These are phyloP conservation scores for Dexiosoma caninum DNA, from an alignment of 2,888 invertebrate genomes.

Conservation along the genomic window DNA sequence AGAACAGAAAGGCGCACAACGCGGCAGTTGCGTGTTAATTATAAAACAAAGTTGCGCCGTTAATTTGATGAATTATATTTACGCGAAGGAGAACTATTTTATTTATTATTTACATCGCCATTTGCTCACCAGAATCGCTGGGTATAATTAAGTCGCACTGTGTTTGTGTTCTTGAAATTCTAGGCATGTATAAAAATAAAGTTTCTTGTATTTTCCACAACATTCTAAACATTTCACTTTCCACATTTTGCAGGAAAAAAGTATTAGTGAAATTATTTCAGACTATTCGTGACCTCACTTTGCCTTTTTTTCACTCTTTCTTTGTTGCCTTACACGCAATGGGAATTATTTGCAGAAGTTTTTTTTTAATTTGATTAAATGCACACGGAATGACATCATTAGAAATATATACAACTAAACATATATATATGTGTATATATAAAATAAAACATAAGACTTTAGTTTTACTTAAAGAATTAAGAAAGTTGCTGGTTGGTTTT, in stretches of 20 bases:
- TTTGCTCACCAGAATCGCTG: background rate
- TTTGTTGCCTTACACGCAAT: conserved; percentile 17
- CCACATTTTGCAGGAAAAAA: background rate
- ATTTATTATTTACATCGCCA: no score
- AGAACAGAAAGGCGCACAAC: no score
- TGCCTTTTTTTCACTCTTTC: background rate
- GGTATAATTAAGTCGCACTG: background rate
- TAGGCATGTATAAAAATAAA: background rate
- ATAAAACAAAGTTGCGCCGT: no score
- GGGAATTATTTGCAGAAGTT: background rate
- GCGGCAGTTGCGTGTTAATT: no score
- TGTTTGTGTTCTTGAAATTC: background rate
- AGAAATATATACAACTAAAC: conserved; percentile 29
- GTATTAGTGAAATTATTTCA: background rate
- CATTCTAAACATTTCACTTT: conserved; percentile 23
- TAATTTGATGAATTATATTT: no score
- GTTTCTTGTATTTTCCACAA: background rate
- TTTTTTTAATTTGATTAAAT: conserved; percentile 34
- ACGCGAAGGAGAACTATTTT: no score
- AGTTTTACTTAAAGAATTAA: no score
- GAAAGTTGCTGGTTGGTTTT: no score
- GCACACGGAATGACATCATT: background rate
- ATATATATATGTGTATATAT: no score
- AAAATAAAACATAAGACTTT: no score
- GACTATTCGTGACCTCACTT: conserved; percentile 30